Base-by-base conservation (phyloP, 2,797 vertebrate species). In the Orestias chungarensis region DNA sequence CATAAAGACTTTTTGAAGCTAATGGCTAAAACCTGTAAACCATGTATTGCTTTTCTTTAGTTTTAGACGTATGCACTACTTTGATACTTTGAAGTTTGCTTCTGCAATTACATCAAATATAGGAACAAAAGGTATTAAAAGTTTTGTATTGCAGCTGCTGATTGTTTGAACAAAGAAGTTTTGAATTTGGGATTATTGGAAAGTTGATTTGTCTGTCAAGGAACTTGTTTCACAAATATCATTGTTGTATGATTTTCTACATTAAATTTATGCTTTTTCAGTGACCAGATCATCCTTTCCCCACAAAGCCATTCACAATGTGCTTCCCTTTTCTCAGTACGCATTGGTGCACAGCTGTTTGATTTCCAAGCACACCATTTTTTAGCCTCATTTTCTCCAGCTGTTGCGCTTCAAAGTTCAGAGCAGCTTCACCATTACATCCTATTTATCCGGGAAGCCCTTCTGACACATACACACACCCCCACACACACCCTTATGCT, bases 391-490 rank as follows among this genome's bases (percentile, higher is more conserved):
- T 74, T 75, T 55, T 64, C n/a, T 68, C 18, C 68, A 57, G 43
- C 49, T 68, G 52, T 29, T 43, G 55, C 44, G 69, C 77, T 85
- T 80, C 75, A 71, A 83, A 84, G 68, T 86, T 59, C 76, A 73
- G 27, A 66, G 38, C 65, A 76, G 61, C 75, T 70, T 73, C 65
- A 54, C 40, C 47, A 2, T 74, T n/a, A 17, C 61, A 54, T 70
- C 85, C 3, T 68, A 70, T 91, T 88, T 82, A 83, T 79, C 73
- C 52, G 82, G 73, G 65, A 87, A 89, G 83, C 47, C 87, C 75
- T 80, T 84, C 76, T 81, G n/a, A 43, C 76, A 84, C 61, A n/a
- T 27, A 33, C 25, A 33, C 25, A 44, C 38, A 38, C 74, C 64
- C 76, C 29, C 75, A 42, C 79, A 68, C 74, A 72, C 78, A 65